These are phyloP conservation scores for Drosophila atripex DNA, from an alignment of 2,888 invertebrate genomes.

Conservation along the genomic window DNA sequence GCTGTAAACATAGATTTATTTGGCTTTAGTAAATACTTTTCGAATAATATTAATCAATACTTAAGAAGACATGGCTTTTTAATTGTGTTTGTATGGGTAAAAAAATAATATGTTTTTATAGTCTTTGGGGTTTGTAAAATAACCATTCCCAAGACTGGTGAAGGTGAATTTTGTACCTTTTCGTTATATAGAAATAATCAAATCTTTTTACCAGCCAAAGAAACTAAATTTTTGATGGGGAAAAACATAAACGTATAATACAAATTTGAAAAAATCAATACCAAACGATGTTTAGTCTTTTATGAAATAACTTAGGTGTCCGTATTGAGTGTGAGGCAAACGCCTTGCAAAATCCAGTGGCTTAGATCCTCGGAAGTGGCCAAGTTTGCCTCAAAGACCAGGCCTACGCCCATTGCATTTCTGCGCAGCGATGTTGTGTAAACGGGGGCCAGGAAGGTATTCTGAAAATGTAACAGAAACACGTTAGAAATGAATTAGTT, in stretches of 20 bases:
- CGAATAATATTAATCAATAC: conserved; percentile 37
- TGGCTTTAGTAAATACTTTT: conserved; percentile 47
- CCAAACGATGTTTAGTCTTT: conserved; percentile 8
- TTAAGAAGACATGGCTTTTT: conserved; percentile 5
- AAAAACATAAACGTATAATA: conserved; percentile 43
- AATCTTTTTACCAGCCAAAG: background rate
- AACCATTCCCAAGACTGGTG: background rate
- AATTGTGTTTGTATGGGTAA: background rate
- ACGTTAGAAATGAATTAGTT: background rate
- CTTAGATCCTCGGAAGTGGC: conserved; percentile 92
- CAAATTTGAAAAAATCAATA: conserved; percentile 23
- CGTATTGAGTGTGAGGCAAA: conserved; percentile 93
- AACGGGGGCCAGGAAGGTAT: conserved; percentile 94
- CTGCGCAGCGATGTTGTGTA: conserved; percentile 94
- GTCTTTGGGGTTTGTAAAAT: background rate
- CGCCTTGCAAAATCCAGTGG: conserved; percentile 96
- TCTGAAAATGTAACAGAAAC: conserved; percentile 85
- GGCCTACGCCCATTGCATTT: conserved; percentile 95
- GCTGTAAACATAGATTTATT: conserved; percentile 55
- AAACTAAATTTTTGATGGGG: conserved; percentile 5
- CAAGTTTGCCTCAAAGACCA: conserved; percentile 95
- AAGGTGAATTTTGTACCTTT: background rate
- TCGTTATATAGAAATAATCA: background rate
- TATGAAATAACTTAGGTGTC: conserved; percentile 84
- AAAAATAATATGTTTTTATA: background rate